Evolutionary conservation across 2,888 invertebrate species (phyloP).

Genomic region (Oscheius sp.): DNA sequence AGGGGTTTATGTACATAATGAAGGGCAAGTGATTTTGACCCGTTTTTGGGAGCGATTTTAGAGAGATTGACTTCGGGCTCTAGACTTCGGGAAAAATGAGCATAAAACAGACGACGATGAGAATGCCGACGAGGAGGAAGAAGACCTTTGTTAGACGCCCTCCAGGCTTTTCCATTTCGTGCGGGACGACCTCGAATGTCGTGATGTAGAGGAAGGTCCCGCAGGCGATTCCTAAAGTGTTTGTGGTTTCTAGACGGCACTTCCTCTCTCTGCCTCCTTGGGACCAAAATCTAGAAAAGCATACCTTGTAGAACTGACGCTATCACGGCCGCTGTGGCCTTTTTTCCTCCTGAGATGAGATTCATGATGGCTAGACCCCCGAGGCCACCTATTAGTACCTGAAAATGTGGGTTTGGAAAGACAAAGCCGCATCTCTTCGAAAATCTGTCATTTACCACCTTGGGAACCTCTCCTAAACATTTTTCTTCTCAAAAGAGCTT

Average conservation of each 20-base stretch:
- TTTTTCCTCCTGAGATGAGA: constrained; percentile 76
- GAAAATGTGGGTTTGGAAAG: constrained; percentile 63
- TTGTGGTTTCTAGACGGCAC: too few species aligned
- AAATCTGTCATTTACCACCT: too few species aligned
- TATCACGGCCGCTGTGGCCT: constrained; percentile 55
- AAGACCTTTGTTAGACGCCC: constrained; percentile 64
- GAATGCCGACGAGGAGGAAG: constrained; percentile 65
- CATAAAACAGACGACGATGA: constrained; percentile 64
- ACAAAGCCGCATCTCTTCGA: background rate
- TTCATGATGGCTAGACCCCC: constrained; percentile 78
- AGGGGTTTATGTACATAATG: constrained; percentile 10
- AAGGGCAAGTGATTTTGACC: constrained; percentile 29
- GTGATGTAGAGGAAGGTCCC: constrained; percentile 94
- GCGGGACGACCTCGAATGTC: constrained; percentile 87
- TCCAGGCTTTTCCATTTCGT: constrained; percentile 76
- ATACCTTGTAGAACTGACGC: constrained; percentile 63
- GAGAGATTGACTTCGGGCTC: constrained; percentile 1
- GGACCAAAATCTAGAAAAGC: background rate
- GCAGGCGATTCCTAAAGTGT: constrained; percentile 84
- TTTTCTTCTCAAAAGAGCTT: too few species aligned
- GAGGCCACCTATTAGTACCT: constrained; percentile 79
- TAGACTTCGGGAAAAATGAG: constrained; percentile 57
- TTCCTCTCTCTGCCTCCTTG: too few species aligned
- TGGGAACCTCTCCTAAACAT: too few species aligned
- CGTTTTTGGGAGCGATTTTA: background rate